Percentiles rank a stretch among this genome's conserved stretches.
phyloP scores from a whole-genome alignment of 64 coral and sea anemone genomes.

The Montipora sp. region DNA sequence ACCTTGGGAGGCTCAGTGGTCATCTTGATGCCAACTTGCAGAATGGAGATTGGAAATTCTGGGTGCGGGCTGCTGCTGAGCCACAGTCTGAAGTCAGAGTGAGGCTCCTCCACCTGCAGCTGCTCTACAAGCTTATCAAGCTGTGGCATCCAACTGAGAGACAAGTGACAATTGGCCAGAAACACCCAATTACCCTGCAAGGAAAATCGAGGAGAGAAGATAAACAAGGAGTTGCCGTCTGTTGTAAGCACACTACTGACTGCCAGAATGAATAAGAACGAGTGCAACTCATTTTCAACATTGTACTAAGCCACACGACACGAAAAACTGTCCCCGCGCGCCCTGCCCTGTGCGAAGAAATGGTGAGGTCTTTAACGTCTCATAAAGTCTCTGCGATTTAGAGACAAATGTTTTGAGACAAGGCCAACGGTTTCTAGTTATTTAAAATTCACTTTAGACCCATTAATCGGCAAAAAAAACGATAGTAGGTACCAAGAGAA shows the following conservation, averaged over 20 bases:
- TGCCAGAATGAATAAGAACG: too few relatives aligned
- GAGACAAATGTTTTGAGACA: too few relatives aligned
- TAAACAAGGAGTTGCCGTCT: not conserved
- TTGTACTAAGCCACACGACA: too few relatives aligned
- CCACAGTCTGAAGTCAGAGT: slow-evolving; percentile 98
- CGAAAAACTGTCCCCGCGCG: too few relatives aligned
- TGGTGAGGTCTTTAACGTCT: too few relatives aligned
- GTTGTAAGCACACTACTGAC: not conserved
- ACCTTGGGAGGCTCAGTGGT: slow-evolving; percentile 98
- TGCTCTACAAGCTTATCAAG: slow-evolving; percentile 99
- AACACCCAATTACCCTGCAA: slow-evolving; percentile 99
- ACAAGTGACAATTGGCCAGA: slow-evolving; percentile 99
- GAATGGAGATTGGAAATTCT: slow-evolving; percentile 98
- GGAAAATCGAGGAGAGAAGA: not conserved
- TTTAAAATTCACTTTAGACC: too few relatives aligned
- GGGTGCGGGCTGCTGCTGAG: slow-evolving; percentile 98
- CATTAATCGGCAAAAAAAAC: too few relatives aligned
- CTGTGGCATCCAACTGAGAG: slow-evolving; percentile 99
- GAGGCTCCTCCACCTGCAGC: slow-evolving; percentile 94
- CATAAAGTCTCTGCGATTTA: too few relatives aligned
- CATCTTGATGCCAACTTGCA: slow-evolving; percentile 99
- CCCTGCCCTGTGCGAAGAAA: too few relatives aligned
- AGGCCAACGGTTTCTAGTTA: too few relatives aligned
- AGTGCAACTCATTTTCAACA: too few relatives aligned
- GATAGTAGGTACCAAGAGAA: too few relatives aligned